phyloP scores from a whole-genome alignment of 2,797 vertebrate genomes.

The Enteromius paludinosus region DNA sequence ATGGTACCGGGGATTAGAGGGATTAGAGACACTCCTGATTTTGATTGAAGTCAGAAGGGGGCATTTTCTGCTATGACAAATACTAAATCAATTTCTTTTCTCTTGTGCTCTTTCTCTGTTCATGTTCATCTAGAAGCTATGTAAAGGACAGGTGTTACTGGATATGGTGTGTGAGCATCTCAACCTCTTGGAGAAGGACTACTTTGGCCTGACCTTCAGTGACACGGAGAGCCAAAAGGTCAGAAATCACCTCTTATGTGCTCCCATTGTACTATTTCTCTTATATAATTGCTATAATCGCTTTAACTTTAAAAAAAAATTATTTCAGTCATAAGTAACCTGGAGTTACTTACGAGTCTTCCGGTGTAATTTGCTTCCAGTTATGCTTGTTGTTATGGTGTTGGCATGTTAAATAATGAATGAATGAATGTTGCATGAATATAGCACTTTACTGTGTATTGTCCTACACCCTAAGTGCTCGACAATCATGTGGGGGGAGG shows the following conservation, averaged over 20 bases:
- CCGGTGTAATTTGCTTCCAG: neutral
- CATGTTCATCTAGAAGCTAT: slow-evolving; percentile 83
- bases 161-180: slow-evolving; percentile 96
- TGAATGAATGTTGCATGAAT: too few relatives aligned
- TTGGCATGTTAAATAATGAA: neutral
- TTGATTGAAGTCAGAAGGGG: neutral
- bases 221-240: slow-evolving; percentile 96
- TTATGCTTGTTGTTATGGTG: neutral
- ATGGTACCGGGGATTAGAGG: neutral
- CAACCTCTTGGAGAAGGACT: slow-evolving; percentile 97
- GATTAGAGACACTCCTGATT: neutral
- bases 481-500: too few relatives aligned
- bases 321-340: neutral
- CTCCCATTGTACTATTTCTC: neutral
- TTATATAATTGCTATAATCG: neutral
- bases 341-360: neutral
- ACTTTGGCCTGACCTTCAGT: slow-evolving; percentile 93
- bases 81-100: slow-evolving; percentile 3
- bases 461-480: too few relatives aligned
- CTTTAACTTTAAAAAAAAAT: neutral
- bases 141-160: slow-evolving; percentile 91
- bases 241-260: slow-evolving; percentile 49
- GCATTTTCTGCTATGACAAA: neutral
- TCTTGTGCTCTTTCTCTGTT: slow-evolving; percentile 23
- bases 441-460: too few relatives aligned